Evolutionary conservation across 2,888 invertebrate genomes (phyloP), one percentile per base, ranked within the genome.

Genomic region (Drosophila kambysellisi): DNA sequence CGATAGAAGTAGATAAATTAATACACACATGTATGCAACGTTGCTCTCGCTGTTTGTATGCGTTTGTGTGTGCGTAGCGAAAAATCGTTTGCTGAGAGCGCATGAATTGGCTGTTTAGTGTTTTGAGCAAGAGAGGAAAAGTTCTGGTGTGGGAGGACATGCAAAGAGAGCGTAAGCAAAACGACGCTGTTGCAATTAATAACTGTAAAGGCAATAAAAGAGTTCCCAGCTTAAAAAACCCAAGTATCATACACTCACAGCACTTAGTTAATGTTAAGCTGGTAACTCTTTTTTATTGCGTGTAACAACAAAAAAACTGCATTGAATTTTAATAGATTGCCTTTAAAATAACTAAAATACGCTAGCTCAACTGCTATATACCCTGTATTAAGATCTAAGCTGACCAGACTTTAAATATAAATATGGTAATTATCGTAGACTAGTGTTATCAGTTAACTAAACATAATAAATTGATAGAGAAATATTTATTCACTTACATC

Each of bases 401-500:
- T 25, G 12, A 25, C 46, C 20, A 20, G 20, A 46, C 20, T 25
- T 25, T 12, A 25, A n/a, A 30, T 30, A 30, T 29, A 33, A 12
- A 2, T 30, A 35, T 37, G 1, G 7, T 20, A 25, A 25, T 46
- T 25, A 15, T 25, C 20, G 20, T 20, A 12, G 20, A 46, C 46
- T 46, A 12, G 7, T 4, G 3, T 46, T 46, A 46, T 46, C 7
- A 15, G 15, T 46, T 25, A 46, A 4, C 7, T 46, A 46, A 8
- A 25, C 8, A 25, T 8, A 25, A 46, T 20, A 30, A 32, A 15
- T 3, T 30, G 4, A 15, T 46, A 20, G 12, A 39, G 15, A 48
- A 15, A 7, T n/a, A 58, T 59, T 15, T 25, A 35, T 41, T 30
- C n/a, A 85, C 84, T 85, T 87, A 91, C 90, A 79, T 91, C 90